These are phyloP conservation scores for Micropoecilia bifurca DNA, from an alignment of 2,797 vertebrate species.

Conservation along the genomic window DNA sequence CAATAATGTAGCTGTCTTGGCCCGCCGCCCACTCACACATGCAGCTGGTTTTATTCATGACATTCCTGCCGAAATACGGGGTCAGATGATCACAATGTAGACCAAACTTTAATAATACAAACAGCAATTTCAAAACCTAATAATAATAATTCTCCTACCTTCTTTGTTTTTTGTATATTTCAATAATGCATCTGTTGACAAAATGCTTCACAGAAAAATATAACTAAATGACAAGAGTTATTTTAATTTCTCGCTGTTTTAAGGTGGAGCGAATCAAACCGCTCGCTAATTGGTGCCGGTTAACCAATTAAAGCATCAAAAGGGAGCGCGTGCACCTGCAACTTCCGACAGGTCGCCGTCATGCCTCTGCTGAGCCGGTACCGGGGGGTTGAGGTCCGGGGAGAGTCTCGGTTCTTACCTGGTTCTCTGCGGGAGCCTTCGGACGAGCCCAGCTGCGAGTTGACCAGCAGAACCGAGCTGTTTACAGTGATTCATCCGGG, in stretches of 20 bases:
- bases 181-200: neutral
- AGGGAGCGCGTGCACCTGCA: conserved; percentile 14
- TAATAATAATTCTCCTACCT: neutral
- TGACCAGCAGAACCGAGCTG: neutral
- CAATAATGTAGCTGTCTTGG: conserved; percentile 3
- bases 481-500: neutral
- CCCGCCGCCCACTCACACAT: conserved; percentile 1
- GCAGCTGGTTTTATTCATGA: conserved; percentile 7
- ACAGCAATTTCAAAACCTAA: neutral
- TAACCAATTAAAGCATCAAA: neutral
- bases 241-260: neutral
- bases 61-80: neutral
- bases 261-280: neutral
- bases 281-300: neutral
- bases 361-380: neutral
- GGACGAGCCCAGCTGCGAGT: neutral
- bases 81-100: neutral
- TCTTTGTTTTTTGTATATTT: neutral
- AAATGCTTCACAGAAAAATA: too few species aligned
- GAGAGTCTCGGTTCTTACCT: conserved; percentile 10
- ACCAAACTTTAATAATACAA: neutral
- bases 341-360: neutral
- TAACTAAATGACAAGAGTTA: neutral
- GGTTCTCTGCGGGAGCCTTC: neutral
- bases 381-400: neutral